Percentiles rank a stretch among this genome's conserved stretches.
These are phyloP conservation scores for Thomomys bottae DNA, from an alignment of 2,113 vertebrate species.

Conservation along the genomic window DNA sequence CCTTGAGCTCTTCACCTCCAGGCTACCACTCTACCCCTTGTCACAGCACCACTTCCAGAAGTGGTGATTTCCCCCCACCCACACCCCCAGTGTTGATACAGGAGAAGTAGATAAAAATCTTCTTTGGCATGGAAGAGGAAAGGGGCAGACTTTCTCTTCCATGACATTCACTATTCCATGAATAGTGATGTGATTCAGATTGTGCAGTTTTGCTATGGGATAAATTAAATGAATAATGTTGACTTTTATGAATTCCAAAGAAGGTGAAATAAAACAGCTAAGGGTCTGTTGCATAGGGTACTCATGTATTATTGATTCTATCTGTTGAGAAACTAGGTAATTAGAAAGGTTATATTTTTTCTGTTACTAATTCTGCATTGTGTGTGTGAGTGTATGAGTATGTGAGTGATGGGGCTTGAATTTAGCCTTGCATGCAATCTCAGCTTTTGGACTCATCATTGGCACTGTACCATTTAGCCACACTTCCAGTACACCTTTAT, in stretches of 20 bases:
- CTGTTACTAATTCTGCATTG: not conserved
- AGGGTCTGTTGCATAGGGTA: not conserved
- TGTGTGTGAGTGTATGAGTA: too few species aligned
- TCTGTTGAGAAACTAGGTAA: not conserved
- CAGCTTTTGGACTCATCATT: too few species aligned
- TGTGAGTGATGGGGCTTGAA: too few species aligned
- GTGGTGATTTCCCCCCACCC: not conserved
- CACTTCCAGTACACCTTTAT: not conserved
- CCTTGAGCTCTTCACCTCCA: too few species aligned
- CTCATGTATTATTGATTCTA: not conserved
- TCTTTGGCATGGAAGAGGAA: not conserved
- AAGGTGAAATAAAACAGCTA: not conserved
- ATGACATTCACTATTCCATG: not conserved
- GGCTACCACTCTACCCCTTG: too few species aligned
- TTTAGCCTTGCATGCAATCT: too few species aligned
- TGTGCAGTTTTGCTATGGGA: not conserved
- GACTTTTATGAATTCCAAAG: not conserved
- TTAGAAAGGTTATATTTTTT: not conserved
- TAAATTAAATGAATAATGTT: not conserved
- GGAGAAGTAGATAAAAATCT: not conserved
- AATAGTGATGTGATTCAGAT: not conserved
- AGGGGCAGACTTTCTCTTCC: not conserved
- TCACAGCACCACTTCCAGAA: too few species aligned
- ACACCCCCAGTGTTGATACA: too few species aligned
- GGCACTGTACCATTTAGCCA: too few species aligned